Evolutionary conservation across 2,113 vertebrate species (phyloP).

Genomic region (Cichladusa arquata): DNA sequence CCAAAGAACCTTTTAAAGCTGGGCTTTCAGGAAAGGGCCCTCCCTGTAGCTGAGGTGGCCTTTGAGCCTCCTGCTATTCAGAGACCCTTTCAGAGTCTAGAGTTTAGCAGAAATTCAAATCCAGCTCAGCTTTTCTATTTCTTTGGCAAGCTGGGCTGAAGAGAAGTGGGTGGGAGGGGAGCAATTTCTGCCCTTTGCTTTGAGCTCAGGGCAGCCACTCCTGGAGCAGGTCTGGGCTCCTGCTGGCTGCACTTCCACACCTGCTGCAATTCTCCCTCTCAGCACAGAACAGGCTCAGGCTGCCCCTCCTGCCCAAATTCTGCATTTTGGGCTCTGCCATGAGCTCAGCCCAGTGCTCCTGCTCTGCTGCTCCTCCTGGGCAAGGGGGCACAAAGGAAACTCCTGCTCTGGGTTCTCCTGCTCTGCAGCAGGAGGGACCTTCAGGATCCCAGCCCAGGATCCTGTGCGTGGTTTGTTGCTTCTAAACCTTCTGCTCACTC

Average conservation of each 20-base stretch:
- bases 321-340: not conserved
- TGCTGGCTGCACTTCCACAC: not conserved
- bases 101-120: not conserved
- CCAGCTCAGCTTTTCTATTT: not conserved
- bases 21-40: not conserved
- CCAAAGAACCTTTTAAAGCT: not conserved
- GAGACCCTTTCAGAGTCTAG: not conserved
- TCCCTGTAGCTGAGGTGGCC: not conserved
- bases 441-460: not conserved
- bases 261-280: not conserved
- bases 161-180: not conserved
- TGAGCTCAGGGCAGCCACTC: not conserved
- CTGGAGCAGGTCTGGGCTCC: not conserved
- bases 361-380: not conserved
- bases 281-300: not conserved
- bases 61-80: not conserved
- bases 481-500: not conserved
- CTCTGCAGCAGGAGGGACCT: not conserved
- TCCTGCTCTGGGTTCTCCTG: not conserved
- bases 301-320: not conserved
- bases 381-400: too few relatives aligned
- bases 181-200: not conserved
- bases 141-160: not conserved
- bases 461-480: not conserved
- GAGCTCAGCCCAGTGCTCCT: not conserved